A percentile compares a stretch with the other conserved stretches of the same genome.
Evolutionary conservation across 2,113 vertebrate species (phyloP).

Genomic region (Climacteris rufus): DNA sequence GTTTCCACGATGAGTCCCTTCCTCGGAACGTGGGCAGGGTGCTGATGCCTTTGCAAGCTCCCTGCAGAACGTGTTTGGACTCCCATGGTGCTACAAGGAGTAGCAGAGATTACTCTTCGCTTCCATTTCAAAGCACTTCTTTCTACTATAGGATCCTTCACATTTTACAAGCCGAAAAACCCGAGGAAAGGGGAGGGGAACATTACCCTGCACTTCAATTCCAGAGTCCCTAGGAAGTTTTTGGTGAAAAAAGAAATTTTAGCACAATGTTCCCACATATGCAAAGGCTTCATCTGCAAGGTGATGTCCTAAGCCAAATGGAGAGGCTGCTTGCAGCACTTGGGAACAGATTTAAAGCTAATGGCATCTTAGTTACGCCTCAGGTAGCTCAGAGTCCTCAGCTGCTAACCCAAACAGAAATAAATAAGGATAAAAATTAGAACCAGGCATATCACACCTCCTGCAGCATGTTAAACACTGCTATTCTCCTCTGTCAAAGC

Average conservation of each 20-base stretch:
- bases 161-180: not conserved
- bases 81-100: not conserved
- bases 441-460: not conserved
- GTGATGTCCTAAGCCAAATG: not conserved
- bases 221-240: not conserved
- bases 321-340: not conserved
- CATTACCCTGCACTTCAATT: not conserved
- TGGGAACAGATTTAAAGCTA: not conserved
- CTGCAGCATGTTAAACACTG: not conserved
- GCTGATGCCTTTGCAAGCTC: not conserved
- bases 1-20: not conserved
- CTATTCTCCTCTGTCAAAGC: not conserved
- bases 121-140: not conserved
- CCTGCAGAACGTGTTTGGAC: not conserved
- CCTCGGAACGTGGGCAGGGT: not conserved
- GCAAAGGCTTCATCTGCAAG: not conserved
- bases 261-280: not conserved
- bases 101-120: not conserved
- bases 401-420: conserved; percentile 1
- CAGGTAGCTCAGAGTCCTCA: not conserved
- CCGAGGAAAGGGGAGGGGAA: not conserved
- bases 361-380: conserved; percentile 16
- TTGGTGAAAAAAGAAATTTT: not conserved
- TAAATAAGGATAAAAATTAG: conserved; percentile 25
- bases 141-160: not conserved